These are phyloP conservation scores for Meteorus colon DNA, from an alignment of 2,888 invertebrate species.

Conservation along the genomic window DNA sequence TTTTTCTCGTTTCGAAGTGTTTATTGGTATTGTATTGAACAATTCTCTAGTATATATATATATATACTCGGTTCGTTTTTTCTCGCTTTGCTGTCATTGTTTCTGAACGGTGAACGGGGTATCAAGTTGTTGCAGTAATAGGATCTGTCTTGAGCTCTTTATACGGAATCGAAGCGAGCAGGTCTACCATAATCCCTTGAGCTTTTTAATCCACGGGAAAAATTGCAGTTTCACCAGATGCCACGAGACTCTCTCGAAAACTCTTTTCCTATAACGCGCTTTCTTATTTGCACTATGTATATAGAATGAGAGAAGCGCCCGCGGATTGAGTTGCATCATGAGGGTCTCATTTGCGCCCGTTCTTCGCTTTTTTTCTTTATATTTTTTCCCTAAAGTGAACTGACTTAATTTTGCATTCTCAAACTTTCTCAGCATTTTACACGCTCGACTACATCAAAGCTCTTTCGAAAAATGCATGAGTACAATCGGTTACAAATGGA, in stretches of 20 bases:
- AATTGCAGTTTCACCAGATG: slow-evolving; percentile 51
- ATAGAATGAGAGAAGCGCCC: slow-evolving; percentile 18
- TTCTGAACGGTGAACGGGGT: slow-evolving; percentile 45
- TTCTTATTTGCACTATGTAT: slow-evolving; percentile 4
- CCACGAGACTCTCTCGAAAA: slow-evolving; percentile 30
- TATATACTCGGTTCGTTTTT: slow-evolving; percentile 20
- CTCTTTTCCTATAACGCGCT: slow-evolving; percentile 30
- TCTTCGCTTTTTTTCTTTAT: no score
- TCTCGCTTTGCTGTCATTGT: slow-evolving; percentile 8
- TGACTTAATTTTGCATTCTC: neutral
- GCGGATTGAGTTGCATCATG: slow-evolving; percentile 36
- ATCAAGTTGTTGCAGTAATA: slow-evolving; percentile 58
- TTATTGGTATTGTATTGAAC: neutral
- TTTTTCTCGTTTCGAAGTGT: neutral
- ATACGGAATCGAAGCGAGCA: slow-evolving; percentile 56
- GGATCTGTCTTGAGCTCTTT: slow-evolving; percentile 57
- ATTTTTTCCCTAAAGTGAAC: neutral
- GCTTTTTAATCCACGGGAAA: slow-evolving; percentile 56
- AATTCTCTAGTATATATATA: slow-evolving; percentile 4
- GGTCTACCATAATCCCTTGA: slow-evolving; percentile 54
- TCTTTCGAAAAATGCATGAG: neutral
- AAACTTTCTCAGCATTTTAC: neutral
- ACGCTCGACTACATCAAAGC: slow-evolving; percentile 22
- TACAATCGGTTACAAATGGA: neutral
- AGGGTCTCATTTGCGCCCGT: neutral